These are phyloP conservation scores for Ooceraea biroi DNA, from an alignment of 1,140 invertebrate genomes.

Conservation along the genomic window DNA sequence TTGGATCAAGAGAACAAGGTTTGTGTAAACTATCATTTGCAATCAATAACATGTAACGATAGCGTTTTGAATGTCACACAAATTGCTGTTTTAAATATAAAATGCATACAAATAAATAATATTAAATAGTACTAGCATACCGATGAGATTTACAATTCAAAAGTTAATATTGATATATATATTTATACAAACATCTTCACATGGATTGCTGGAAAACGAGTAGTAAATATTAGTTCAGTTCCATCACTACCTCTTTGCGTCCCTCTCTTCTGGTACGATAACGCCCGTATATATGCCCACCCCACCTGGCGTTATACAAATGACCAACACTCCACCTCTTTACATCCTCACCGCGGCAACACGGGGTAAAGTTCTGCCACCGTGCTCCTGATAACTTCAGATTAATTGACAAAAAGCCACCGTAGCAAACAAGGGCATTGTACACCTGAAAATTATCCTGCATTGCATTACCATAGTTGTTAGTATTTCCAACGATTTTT, in stretches of 20 bases:
- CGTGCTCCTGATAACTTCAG: slow-evolving; percentile 69
- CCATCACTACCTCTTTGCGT: slow-evolving; percentile 34
- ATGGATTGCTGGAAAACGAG: slow-evolving; percentile 33
- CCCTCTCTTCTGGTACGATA: slow-evolving; percentile 64
- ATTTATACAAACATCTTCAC: slow-evolving; percentile 56
- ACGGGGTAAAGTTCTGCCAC: slow-evolving; percentile 24
- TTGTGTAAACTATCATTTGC: no score
- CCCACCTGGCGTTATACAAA: slow-evolving; percentile 73
- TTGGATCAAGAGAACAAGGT: no score
- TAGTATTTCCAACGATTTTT: slow-evolving; percentile 32
- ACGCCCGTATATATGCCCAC: slow-evolving; percentile 70
- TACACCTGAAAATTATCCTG: slow-evolving; percentile 62
- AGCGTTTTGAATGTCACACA: not conserved
- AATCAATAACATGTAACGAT: no score
- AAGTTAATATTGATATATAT: slow-evolving; percentile 52
- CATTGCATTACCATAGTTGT: not conserved
- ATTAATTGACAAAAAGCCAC: slow-evolving; percentile 76
- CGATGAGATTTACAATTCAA: slow-evolving; percentile 35
- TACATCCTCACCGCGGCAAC: not conserved
- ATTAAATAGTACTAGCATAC: slow-evolving; percentile 1
- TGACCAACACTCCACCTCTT: slow-evolving; percentile 68
- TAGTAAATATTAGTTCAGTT: slow-evolving; percentile 61
- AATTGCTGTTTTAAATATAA: not conserved
- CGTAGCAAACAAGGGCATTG: slow-evolving; percentile 64
- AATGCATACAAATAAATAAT: not conserved